Conservation (phyloP, 2,113 vertebrate genomes). For the Notechis scutatus region DNA sequence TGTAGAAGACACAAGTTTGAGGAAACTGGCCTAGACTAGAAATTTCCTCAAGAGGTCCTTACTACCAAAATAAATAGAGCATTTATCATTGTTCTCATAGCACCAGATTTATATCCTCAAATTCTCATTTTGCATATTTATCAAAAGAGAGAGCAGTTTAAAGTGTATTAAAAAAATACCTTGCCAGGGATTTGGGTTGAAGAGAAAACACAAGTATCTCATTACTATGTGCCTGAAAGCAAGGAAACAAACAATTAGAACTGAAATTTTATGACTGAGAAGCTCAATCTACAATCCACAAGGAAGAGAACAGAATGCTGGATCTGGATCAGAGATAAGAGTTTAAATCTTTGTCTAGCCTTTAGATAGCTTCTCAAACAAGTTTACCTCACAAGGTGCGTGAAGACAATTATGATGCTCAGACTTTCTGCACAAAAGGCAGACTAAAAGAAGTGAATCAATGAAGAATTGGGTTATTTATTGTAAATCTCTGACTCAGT, state of each 20-base stretch:
- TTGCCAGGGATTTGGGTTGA: constrained; percentile 87
- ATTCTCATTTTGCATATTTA: neutral
- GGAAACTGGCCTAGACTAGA: neutral
- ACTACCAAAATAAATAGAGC: neutral
- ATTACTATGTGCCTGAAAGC: constrained; percentile 88
- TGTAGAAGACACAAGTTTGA: neutral
- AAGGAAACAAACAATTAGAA: neutral
- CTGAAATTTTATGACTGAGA: neutral
- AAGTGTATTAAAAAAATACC: constrained; percentile 69
- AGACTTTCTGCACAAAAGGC: neutral
- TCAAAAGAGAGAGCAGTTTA: neutral
- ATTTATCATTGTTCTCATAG: neutral
- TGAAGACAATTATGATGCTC: neutral
- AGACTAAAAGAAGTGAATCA: neutral
- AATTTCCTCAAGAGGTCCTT: neutral
- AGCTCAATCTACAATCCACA: neutral
- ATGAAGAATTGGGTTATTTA: neutral
- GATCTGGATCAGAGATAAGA: neutral
- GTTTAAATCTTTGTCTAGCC: neutral
- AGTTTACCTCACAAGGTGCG: neutral
- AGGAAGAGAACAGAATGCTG: neutral
- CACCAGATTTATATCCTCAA: neutral
- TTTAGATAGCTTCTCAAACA: neutral
- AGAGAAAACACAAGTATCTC: constrained; percentile 89
- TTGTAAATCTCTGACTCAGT: neutral